Evolutionary conservation across 2,888 invertebrate genomes (phyloP).

Genomic region (Tyria jacobaeae): DNA sequence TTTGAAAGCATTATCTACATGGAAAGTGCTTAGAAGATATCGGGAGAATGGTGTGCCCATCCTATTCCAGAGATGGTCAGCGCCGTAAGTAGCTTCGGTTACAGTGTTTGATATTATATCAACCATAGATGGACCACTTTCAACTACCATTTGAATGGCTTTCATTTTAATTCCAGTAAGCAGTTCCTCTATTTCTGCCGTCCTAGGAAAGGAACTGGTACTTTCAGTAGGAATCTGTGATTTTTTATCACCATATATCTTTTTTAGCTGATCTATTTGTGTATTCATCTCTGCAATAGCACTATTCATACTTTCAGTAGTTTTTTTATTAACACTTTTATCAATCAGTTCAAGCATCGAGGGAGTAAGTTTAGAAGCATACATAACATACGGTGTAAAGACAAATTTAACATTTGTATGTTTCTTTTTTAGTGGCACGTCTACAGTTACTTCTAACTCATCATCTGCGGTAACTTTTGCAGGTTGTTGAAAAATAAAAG

Average conservation of each 20-base stretch:
- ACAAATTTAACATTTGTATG: slow-evolving; percentile 20
- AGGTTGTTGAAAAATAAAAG: background rate
- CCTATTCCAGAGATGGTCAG: background rate
- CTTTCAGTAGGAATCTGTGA: background rate
- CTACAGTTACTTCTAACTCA: background rate
- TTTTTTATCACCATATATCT: slow-evolving; percentile 17
- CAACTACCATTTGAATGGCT: slow-evolving; percentile 55
- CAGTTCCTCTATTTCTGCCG: slow-evolving; percentile 64
- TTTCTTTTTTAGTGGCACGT: slow-evolving; percentile 14
- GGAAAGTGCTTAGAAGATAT: slow-evolving; percentile 2
- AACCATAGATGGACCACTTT: slow-evolving; percentile 53
- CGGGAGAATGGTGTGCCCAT: background rate
- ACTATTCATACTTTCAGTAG: background rate
- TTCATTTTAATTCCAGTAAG: slow-evolving; percentile 66
- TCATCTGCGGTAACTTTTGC: background rate
- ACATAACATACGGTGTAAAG: slow-evolving; percentile 8
- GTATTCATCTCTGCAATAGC: slow-evolving; percentile 15
- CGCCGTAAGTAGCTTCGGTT: slow-evolving; percentile 56
- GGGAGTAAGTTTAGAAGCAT: background rate
- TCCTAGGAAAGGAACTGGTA: slow-evolving; percentile 32
- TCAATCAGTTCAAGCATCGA: background rate
- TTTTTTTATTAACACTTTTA: background rate
- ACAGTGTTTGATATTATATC: slow-evolving; percentile 58
- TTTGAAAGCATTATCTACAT: slow-evolving; percentile 4
- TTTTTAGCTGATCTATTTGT: slow-evolving; percentile 24